Base-by-base conservation (phyloP, 2,797 vertebrate genomes). In the Pogoniulus pusillus region DNA sequence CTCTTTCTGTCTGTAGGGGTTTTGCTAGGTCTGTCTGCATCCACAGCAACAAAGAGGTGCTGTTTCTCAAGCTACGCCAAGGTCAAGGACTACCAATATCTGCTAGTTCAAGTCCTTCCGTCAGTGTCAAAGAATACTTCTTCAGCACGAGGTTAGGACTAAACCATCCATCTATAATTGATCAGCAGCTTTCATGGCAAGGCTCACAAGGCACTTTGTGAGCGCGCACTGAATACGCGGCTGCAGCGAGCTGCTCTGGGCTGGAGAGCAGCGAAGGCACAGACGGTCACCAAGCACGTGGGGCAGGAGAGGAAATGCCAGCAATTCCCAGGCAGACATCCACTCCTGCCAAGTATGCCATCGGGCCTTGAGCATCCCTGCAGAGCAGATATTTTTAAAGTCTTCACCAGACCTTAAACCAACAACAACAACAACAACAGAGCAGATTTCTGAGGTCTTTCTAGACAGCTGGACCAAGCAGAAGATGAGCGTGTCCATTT, bases 251-350 rank as follows among this genome's bases (percentile, higher is more conserved):
- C 23, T 1, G 1, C 57, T 37, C 9, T 16, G 54, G 69, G 78
- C 45, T 1, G 1, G 59, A 49, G 22, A 75, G 64, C 73, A 55
- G 20, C 2, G 0, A 53, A 73, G 60, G 43, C 8, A 2, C 85
- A 84, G 64, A 79, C 23, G 0, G 66, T 53, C 72, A 82, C 73
- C 59, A 85, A 84, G 78, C 62, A 84, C 0, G 3, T 57, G 85
- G 73, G 63, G 41, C 59, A 77, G 63, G 71, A 65, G 53, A 92
- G 71, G 74, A 85, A 93, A 91, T 58, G 70, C 74, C 77, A 68
- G 3, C 0, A 0, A 91, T 68, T 80, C 77, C 62, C 0, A 0
- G 73, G 76, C 80, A 94, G 74, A 89, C 2, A 0, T 65, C 74
- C 12, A 3, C 41, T 81, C 79, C 82, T 85, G 76, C 70, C 87